Evolutionary conservation across 2,888 invertebrate genomes (phyloP).

Genomic region (Cataglyphis albicans): DNA sequence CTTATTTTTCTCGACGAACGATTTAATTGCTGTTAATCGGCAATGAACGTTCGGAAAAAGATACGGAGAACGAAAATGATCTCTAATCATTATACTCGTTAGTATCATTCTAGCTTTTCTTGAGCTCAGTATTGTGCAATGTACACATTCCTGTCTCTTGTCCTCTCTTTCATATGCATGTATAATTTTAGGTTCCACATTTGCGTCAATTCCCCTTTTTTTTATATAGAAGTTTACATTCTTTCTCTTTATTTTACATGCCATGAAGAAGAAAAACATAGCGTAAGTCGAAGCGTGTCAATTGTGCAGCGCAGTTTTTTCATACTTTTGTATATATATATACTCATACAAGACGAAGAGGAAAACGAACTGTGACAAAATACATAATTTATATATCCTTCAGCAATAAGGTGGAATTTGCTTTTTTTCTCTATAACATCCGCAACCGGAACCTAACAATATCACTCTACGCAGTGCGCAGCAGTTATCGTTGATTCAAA

Average conservation of each 20-base stretch:
- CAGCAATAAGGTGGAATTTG: conserved; percentile 12
- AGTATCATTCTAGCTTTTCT: conserved; percentile 69
- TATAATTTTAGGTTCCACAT: conserved; percentile 44
- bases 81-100: conserved; percentile 79
- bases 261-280: conserved; percentile 77
- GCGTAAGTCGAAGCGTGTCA: conserved; percentile 77
- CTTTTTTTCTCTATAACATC: neutral
- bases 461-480: conserved; percentile 35
- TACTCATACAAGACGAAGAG: conserved; percentile 23
- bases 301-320: conserved; percentile 80
- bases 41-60: conserved; percentile 66
- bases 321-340: conserved; percentile 84
- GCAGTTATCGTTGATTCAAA: conserved; percentile 76
- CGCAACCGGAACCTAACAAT: neutral
- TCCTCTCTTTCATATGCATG: conserved; percentile 22
- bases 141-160: conserved; percentile 81
- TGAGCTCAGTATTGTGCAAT: conserved; percentile 84
- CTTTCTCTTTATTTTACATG: conserved; percentile 78
- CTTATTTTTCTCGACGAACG: conserved; percentile 44
- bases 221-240: conserved; percentile 67
- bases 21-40: neutral
- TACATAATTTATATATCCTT: conserved; percentile 85
- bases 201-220: conserved; percentile 54
- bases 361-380: conserved; percentile 82
- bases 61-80: conserved; percentile 80